Base-by-base conservation (phyloP, 2,888 invertebrate genomes). In the Lycaena phlaeas region DNA sequence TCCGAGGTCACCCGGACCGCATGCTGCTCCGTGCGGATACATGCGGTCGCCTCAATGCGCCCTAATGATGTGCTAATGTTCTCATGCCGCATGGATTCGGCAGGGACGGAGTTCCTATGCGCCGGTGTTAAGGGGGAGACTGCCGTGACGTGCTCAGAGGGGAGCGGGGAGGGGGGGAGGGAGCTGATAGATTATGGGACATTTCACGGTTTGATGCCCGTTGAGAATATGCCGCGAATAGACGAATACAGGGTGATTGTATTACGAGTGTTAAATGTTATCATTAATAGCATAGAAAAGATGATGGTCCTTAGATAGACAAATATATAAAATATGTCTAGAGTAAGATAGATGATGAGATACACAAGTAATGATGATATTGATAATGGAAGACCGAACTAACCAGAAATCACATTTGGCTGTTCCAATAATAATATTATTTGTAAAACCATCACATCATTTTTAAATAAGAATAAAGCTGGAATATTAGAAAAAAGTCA, bases 181-280 rank as follows among this genome's bases (percentile, higher is more conserved):
- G 48, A 44, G 46, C 46, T 46, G 40, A 49, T 52, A 49, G 44
- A 52, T 51, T 53, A 51, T 48, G 53, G 53, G 54, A 53, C 54
- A 54, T 58, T 62, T 62, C 61, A 66, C 57, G 62, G 61, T 59
- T 51, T 60, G 53, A 64, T 64, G 60, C 54, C 56, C 48, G 52
- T 49, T 42, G 45, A 56, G 56, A 59, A 54, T 55, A 58, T 56
- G 56, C 44, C 51, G 46, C 54, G 44, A 49, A 54, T 53, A 45
- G 50, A n/a, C 41, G 3, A 38, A 17, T 53, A 65, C 49, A 59
- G 59, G 52, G 1, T 59, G 66, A 18, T 51, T n/a, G n/a, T n/a
- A n/a, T n/a, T n/a, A n/a, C n/a, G n/a, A n/a, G n/a, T n/a, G n/a
- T n/a, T n/a, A n/a, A n/a, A n/a, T n/a, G n/a, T n/a, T n/a, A n/a